Evolutionary conservation across 2,888 invertebrate species (phyloP).

Genomic region (Drosophila subsilvestris): DNA sequence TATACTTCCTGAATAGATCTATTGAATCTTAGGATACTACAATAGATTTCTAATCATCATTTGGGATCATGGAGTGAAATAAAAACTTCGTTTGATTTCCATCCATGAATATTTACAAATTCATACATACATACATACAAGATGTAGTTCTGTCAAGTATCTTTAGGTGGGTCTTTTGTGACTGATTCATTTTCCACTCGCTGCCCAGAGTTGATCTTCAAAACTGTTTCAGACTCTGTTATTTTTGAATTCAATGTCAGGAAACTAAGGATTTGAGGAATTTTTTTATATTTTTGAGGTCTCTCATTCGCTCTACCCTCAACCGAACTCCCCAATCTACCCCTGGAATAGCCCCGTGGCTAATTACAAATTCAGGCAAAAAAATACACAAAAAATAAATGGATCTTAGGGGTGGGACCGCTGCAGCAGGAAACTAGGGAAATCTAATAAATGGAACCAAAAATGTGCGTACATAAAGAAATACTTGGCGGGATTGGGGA

Average conservation of each 20-base stretch:
- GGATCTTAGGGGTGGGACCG: conserved; percentile 35
- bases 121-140: too few relatives aligned
- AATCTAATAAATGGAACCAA: conserved; percentile 82
- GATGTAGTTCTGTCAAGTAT: background rate
- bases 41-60: too few relatives aligned
- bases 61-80: too few relatives aligned
- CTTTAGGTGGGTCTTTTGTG: background rate
- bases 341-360: conserved; percentile 34
- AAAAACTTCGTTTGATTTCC: too few relatives aligned
- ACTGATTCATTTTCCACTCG: background rate
- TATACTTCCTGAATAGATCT: too few relatives aligned
- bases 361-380: conserved; percentile 71
- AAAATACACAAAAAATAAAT: conserved; percentile 46
- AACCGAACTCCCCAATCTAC: background rate
- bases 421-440: conserved; percentile 51
- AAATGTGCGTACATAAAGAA: conserved; percentile 76
- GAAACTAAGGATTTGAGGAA: conserved; percentile 19
- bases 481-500: conserved; percentile 7
- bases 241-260: too few relatives aligned
- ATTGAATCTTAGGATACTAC: too few relatives aligned
- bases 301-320: conserved; percentile 3
- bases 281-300: conserved; percentile 39
- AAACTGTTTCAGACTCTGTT: too few relatives aligned
- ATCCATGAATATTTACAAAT: too few relatives aligned
- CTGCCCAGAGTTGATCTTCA: too few relatives aligned